phyloP scores from a whole-genome alignment of 2,888 invertebrate genomes.

The Bimastos eiseni region DNA sequence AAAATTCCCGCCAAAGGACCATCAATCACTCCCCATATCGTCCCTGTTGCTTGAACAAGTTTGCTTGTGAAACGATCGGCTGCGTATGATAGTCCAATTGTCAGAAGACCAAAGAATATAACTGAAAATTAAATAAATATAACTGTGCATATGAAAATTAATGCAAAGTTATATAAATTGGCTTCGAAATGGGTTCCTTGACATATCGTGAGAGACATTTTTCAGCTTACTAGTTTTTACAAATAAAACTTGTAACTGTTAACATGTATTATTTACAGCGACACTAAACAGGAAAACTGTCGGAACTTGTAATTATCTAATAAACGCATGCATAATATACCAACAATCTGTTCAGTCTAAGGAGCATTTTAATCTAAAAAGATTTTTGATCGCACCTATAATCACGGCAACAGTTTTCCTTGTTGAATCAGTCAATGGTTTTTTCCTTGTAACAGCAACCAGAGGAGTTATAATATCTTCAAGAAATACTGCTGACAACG shows the following conservation, averaged over 20 bases:
- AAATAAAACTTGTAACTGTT: no score
- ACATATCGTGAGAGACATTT: no score
- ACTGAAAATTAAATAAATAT: slow-evolving; percentile 27
- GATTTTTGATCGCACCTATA: not conserved
- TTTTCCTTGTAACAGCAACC: not conserved
- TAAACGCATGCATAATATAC: no score
- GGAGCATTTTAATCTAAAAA: no score
- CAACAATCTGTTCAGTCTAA: no score
- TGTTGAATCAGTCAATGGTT: not conserved
- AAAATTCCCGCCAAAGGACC: slow-evolving; percentile 43
- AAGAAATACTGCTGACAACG: slow-evolving; percentile 43
- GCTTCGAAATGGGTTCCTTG: no score
- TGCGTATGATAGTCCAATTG: slow-evolving; percentile 42
- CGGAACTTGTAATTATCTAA: no score
- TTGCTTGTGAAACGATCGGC: slow-evolving; percentile 34
- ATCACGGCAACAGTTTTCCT: not conserved
- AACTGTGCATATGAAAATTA: not conserved
- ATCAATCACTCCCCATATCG: slow-evolving; percentile 43
- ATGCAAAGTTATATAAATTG: no score
- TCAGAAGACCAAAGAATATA: slow-evolving; percentile 42
- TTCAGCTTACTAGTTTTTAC: no score
- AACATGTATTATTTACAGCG: no score
- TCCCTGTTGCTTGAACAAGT: slow-evolving; percentile 40
- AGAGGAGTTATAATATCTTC: slow-evolving; percentile 42
- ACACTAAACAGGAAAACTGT: no score